A percentile compares a stretch with the other conserved stretches of the same genome.
Conservation (phyloP, 1,140 invertebrate genomes). For the Mamestra configurata region DNA sequence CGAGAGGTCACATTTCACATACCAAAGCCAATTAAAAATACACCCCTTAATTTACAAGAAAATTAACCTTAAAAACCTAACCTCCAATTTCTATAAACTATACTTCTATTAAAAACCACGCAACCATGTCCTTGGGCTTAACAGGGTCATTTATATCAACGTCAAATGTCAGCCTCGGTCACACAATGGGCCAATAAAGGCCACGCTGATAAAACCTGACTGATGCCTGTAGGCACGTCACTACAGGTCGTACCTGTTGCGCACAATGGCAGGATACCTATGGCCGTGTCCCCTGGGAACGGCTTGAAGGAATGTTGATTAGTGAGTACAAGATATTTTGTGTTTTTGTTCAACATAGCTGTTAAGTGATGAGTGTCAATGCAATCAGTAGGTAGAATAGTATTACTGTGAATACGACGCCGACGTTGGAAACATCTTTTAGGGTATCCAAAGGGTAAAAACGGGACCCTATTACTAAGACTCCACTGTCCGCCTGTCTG, state of each 20-base stretch:
- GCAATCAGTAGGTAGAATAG: neutral
- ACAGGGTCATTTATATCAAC: conserved; percentile 13
- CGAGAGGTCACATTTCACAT: no score
- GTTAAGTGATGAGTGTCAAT: neutral
- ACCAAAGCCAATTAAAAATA: neutral
- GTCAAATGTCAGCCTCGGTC: neutral
- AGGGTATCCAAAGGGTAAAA: no score
- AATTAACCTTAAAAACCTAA: neutral
- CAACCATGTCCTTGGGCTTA: conserved; percentile 2
- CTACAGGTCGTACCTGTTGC: neutral
- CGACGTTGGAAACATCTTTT: no score
- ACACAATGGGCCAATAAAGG: conserved; percentile 14
- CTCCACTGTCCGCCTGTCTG: no score
- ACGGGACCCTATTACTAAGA: no score
- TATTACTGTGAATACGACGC: no score
- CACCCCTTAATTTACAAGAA: neutral
- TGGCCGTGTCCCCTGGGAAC: neutral
- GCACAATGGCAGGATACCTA: neutral
- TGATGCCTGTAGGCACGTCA: neutral
- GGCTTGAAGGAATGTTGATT: neutral
- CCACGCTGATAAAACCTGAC: neutral
- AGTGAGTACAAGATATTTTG: neutral
- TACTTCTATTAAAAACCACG: neutral
- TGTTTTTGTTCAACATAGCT: neutral
- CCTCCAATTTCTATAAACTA: neutral